Percentiles rank a stretch among this genome's conserved stretches.
Conservation (phyloP, 2,888 invertebrate genomes). For the Formica aserva region DNA sequence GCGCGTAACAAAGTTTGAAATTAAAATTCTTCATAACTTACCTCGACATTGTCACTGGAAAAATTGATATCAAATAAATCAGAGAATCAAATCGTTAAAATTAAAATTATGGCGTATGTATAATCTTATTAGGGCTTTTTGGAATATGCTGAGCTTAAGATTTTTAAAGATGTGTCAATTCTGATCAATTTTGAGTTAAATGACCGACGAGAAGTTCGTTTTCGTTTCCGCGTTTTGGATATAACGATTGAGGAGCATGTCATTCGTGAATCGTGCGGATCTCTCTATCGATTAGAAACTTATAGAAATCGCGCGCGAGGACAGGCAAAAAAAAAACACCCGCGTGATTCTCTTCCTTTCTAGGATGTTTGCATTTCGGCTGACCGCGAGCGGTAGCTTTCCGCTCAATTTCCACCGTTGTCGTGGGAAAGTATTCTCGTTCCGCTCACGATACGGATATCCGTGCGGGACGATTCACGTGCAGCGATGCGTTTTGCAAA, state of each 20-base stretch:
- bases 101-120: not conserved
- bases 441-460: slow-evolving; percentile 9
- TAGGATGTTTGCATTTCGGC: slow-evolving; percentile 27
- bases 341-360: slow-evolving; percentile 39
- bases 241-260: slow-evolving; percentile 36
- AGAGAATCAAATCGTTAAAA: not conserved
- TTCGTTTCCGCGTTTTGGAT: not conserved
- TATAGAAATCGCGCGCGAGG: slow-evolving; percentile 20
- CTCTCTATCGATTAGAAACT: slow-evolving; percentile 37
- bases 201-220: not conserved
- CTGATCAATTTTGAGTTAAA: not conserved
- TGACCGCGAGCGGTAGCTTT: slow-evolving; percentile 29
- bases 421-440: slow-evolving; percentile 47
- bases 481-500: slow-evolving; percentile 10
- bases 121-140: not conserved
- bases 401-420: slow-evolving; percentile 53
- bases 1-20: not conserved
- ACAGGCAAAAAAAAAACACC: not conserved
- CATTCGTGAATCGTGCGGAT: slow-evolving; percentile 47
- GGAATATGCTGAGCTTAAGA: not conserved
- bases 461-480: not conserved
- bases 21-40: not conserved
- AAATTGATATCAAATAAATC: not conserved
- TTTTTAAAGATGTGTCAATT: slow-evolving; percentile 1
- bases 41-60: not conserved